Evolutionary conservation across 2,888 invertebrate genomes (phyloP), one percentile per base, ranked within the genome.

Genomic region (Rhagium mordax): DNA sequence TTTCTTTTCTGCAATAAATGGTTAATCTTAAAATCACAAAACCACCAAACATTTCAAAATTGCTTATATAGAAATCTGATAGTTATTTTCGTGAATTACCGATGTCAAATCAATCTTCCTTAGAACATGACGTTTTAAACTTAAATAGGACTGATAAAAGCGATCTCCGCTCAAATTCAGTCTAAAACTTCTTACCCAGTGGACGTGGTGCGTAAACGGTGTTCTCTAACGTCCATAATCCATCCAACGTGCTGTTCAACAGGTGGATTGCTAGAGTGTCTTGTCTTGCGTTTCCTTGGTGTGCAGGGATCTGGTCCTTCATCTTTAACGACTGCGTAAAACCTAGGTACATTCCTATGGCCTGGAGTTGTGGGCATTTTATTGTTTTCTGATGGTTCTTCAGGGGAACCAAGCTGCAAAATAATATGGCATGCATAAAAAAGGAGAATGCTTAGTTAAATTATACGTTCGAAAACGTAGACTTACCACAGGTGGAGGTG

Each of bases 201-300:
- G 78, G 95, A 95, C 67, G 93, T 93, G 16, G 95, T 95, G 70
- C 96, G 89, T 5, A 93, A 92, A 10, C 95, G 89, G 86, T 96
- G 96, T 84, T 96, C 96, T 85, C 94, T 93, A 4, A 93, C 92
- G 88, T 96, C 99, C 93, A 99, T 95, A 81, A 99, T 94, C 99
- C 99, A 99, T 16, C 99, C 99, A 48, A 99, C 96, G 85, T 98
- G 97, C 84, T 96, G 94, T 87, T 98, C 98, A 74, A 95, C 93
- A 0, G 98, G 98, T 57, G 98, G 98, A 90, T 98, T 97, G 80
- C 92, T 94, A 82, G 94, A 96, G 88, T 98, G 96, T n/a, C 96
- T 91, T 2, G 96, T 96, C 90, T 97, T 97, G 81, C 96, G 92
- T 87, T 97, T 97, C 21, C 95, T 90, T 0, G 94, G 94, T 1